Evolutionary conservation across 2,888 invertebrate species (phyloP).

Genomic region (Trissolcus brochymenae): DNA sequence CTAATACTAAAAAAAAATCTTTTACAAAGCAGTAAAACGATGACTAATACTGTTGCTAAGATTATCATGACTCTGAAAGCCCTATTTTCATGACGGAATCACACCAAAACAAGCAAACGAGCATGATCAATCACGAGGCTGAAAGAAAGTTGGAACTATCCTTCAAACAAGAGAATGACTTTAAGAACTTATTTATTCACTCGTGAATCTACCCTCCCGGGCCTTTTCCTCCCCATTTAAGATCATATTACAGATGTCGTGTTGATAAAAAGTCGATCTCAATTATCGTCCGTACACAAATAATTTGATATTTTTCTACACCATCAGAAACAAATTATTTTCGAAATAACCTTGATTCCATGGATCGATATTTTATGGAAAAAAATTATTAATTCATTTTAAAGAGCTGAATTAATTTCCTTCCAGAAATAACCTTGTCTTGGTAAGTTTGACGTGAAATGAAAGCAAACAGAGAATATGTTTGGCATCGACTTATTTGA

Average conservation of each 20-base stretch:
- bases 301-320: background rate
- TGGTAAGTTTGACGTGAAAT: too few species aligned
- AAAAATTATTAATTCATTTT: too few species aligned
- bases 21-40: conserved; percentile 20
- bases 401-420: too few species aligned
- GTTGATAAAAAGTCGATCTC: too few species aligned
- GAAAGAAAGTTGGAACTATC: background rate
- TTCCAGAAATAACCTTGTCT: too few species aligned
- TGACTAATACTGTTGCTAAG: conserved; percentile 3
- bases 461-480: too few species aligned
- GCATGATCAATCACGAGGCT: background rate
- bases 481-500: background rate
- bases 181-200: conserved; percentile 8
- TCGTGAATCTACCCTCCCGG: too few species aligned
- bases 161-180: conserved; percentile 5
- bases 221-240: too few species aligned
- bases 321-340: background rate
- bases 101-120: background rate
- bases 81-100: background rate
- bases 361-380: background rate
- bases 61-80: background rate
- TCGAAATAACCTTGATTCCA: background rate
- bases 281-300: too few species aligned
- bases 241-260: too few species aligned
- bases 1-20: conserved; percentile 20